Base-by-base conservation (phyloP, 1,140 invertebrate genomes). In the Heliconius hermathena region DNA sequence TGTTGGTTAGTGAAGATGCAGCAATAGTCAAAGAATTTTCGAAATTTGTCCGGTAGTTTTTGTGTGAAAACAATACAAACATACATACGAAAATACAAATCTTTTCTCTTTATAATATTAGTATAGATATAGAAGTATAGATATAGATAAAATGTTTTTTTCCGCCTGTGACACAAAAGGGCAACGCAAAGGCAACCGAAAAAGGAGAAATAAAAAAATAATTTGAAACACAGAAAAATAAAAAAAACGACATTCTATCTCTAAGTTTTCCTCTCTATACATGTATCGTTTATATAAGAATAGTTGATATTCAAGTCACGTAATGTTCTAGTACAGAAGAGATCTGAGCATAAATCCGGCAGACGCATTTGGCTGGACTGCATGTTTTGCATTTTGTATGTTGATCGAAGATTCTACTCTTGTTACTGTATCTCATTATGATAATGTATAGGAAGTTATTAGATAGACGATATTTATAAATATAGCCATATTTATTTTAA, bases 351-450 rank as follows among this genome's bases (percentile, higher is more conserved):
- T 66, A 66, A 66, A 66, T 66, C 60, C 60, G 22, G 60, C 22
- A 66, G 60, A 66, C 60, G 60, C 60, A 73, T 73, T 73, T 73
- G 72, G 38, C 72, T 26, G 72, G 72, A 46, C n/a, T 73, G 46
- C 46, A 46, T 49, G 72, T 73, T 73, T 49, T 46, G 72, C 72
- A 73, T 73, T 46, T 73, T 73, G 72, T 46, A 73, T 73, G 72
- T 38, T 73, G 38, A 73, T 73, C 26, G 72, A 73, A 73, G 26
- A 73, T 73, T 73, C 72, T n/a, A 20, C 72, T 26, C 72, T 73
- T 73, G 38, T 73, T 49, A 22, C 72, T 26, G n/a, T 22, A 73
- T 26, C 38, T 49, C 26, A 46, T 16, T 46, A 73, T 18, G 72
- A 73, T 41, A 49, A 73, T 73, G 49, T 73, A 22, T 73, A 49